phyloP scores from a whole-genome alignment of 2,113 vertebrate species.

The Dasyprocta punctata region DNA sequence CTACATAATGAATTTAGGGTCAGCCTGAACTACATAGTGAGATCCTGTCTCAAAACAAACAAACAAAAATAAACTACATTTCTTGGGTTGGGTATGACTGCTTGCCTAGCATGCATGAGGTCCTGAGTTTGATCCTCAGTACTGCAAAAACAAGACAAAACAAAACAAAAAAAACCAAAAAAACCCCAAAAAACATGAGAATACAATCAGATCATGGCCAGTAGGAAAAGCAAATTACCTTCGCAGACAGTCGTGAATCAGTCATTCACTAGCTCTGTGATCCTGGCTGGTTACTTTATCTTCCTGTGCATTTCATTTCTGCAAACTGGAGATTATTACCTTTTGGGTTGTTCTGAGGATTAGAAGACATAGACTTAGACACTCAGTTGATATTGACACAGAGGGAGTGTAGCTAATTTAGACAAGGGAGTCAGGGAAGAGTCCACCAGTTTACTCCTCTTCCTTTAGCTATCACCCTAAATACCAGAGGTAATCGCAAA shows the following conservation, averaged over 20 bases:
- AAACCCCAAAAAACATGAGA: not conserved
- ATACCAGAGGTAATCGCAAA: constrained; percentile 18
- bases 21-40: not conserved
- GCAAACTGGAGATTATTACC: constrained; percentile 44
- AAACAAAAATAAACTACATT: not conserved
- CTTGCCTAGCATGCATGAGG: not conserved
- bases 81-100: not conserved
- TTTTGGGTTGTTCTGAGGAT: constrained; percentile 28
- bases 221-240: not conserved
- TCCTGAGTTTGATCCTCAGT: not conserved
- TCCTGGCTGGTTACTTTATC: not conserved
- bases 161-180: not conserved
- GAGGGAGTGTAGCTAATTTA: constrained; percentile 30
- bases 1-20: not conserved
- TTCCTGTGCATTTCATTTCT: constrained; percentile 30
- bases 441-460: not conserved
- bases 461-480: not conserved
- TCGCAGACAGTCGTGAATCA: not conserved
- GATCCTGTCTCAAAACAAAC: not conserved
- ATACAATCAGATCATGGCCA: not conserved
- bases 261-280: not conserved
- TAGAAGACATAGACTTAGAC: not conserved
- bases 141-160: not conserved
- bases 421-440: not conserved
- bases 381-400: not conserved